Evolutionary conservation across 2,888 invertebrate species (phyloP), one percentile per base, ranked within the genome.

Genomic region (Ecdyonurus torrentis): DNA sequence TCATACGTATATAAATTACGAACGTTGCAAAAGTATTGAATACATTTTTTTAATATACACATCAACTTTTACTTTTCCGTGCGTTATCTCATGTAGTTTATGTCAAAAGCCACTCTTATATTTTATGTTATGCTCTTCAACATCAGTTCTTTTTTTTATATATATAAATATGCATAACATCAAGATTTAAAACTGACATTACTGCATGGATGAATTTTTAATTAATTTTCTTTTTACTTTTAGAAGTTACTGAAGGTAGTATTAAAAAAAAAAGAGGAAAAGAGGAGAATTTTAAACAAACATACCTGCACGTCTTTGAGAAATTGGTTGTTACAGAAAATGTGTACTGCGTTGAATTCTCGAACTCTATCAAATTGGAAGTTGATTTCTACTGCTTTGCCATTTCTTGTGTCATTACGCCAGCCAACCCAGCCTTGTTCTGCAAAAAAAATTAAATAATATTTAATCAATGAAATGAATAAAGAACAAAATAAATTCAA

Each of bases 391-490:
- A 87, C 81, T 0, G 86, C 83, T 69, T 78, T 76, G 25, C 78
- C 76, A 58, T 78, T 77, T 2, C 84, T 77, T 1, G 86, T 83
- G 72, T 89, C 89, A 74, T 89, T 89, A 70, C 84, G 81, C 94
- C 94, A 94, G 1, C 93, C 94, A 25, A 94, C 86, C 94, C 93
- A 94, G 61, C 91, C 89, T 70, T 88, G 87, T 23, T 83, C 81
- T 74, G 68, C 23, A 66, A 67, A 50, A 63, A 60, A 64, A 50
- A n/a, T n/a, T n/a, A n/a, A n/a, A n/a, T n/a, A n/a, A n/a, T n/a
- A n/a, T n/a, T n/a, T n/a, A n/a, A n/a, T n/a, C n/a, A n/a, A n/a
- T n/a, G n/a, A n/a, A n/a, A n/a, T n/a, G n/a, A n/a, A n/a, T n/a
- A n/a, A n/a, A n/a, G n/a, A n/a, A n/a, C n/a, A n/a, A n/a, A n/a